phyloP scores from a whole-genome alignment of 2,113 vertebrate species.

The Gavialis gangeticus region DNA sequence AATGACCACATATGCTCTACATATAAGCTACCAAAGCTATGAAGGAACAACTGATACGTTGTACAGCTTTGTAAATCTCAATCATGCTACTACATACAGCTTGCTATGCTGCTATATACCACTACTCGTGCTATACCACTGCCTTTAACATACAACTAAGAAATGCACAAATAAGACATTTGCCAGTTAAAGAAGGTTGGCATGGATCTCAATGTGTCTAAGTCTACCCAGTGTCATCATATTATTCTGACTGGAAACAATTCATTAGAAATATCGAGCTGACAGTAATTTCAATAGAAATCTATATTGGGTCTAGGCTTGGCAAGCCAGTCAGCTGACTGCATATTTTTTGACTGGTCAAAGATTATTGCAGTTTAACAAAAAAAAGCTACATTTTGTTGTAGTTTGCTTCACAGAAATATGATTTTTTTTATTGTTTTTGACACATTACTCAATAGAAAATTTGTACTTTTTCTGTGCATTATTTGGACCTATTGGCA shows the following conservation, averaged over 20 bases:
- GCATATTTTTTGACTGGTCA: no score
- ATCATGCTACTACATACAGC: not conserved
- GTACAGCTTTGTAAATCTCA: not conserved
- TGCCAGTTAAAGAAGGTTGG: not conserved
- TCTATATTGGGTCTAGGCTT: not conserved
- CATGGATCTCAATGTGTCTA: not conserved
- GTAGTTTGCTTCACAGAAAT: no score
- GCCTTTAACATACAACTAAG: not conserved
- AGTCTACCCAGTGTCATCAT: not conserved
- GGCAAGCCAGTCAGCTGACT: no score
- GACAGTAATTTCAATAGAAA: conserved; percentile 37
- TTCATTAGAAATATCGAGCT: not conserved
- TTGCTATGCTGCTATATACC: not conserved
- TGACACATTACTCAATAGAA: no score
- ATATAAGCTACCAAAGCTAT: not conserved
- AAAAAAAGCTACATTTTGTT: no score
- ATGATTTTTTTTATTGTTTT: no score
- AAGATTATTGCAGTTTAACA: no score
- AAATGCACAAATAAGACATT: not conserved
- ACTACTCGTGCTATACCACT: not conserved
- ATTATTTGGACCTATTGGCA: no score
- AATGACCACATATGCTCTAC: not conserved
- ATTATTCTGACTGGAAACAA: not conserved
- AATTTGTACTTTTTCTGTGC: no score
- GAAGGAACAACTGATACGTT: not conserved